phyloP scores from a whole-genome alignment of 2,888 invertebrate genomes.

The Coleophora deauratella region DNA sequence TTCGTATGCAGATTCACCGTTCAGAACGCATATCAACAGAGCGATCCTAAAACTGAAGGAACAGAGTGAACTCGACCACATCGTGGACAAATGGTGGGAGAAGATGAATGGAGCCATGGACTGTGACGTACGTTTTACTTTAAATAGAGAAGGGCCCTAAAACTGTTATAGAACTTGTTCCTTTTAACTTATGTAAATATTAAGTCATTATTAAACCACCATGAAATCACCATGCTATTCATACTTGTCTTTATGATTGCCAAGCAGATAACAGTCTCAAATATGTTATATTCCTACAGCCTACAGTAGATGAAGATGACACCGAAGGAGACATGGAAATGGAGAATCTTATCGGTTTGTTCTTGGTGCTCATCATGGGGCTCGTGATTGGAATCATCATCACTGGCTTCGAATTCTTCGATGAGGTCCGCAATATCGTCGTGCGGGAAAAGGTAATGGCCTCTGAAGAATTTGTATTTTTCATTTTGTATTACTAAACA shows the following conservation, averaged over 20 bases:
- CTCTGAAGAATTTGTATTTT: not conserved
- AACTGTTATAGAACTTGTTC: no score
- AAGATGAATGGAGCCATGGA: slow-evolving; percentile 72
- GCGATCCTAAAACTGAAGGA: slow-evolving; percentile 90
- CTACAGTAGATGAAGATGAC: no score
- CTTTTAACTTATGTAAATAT: no score
- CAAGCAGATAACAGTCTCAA: no score
- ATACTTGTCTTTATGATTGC: no score
- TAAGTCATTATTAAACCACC: no score
- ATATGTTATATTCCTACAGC: no score
- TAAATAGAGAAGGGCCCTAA: not conserved
- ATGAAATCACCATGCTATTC: no score
- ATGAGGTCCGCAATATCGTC: slow-evolving; percentile 62
- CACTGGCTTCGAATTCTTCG: slow-evolving; percentile 57
- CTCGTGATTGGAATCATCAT: slow-evolving; percentile 46
- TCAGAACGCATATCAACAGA: slow-evolving; percentile 81
- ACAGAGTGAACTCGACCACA: slow-evolving; percentile 78
- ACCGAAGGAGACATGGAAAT: slow-evolving; percentile 60
- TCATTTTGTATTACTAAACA: no score
- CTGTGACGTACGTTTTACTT: slow-evolving; percentile 44
- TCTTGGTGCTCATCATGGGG: slow-evolving; percentile 53
- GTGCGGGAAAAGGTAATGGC: slow-evolving; percentile 47
- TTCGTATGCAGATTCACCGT: slow-evolving; percentile 75
- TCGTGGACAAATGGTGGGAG: slow-evolving; percentile 93
- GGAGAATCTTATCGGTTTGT: slow-evolving; percentile 52